phyloP scores from a whole-genome alignment of 2,113 vertebrate genomes.

The Girardinichthys multiradiatus region DNA sequence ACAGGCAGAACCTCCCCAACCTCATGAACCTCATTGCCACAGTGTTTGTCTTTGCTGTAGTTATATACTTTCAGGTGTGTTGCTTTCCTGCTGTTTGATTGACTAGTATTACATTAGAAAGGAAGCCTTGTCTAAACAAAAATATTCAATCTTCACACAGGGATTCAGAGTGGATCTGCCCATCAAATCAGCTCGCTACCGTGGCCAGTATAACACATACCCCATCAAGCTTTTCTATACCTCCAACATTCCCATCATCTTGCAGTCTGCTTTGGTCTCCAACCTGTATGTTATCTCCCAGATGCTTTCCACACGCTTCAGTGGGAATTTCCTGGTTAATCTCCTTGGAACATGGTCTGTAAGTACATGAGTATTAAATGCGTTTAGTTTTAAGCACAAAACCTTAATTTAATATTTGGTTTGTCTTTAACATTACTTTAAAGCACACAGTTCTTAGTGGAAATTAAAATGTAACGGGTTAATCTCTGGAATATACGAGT shows the following conservation, averaged over 20 bases:
- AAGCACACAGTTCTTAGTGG: background rate
- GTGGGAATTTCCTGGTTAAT: constrained; percentile 96
- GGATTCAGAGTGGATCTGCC: constrained; percentile 98
- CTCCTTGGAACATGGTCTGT: constrained; percentile 98
- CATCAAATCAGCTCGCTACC: constrained; percentile 97
- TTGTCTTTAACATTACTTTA: background rate
- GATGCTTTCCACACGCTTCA: constrained; percentile 98
- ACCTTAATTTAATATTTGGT: background rate
- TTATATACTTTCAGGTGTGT: constrained; percentile 98
- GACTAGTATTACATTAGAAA: background rate
- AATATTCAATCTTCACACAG: constrained; percentile 67
- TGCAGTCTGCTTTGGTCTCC: constrained; percentile 96
- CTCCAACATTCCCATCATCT: constrained; percentile 99
- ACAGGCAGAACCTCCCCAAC: constrained; percentile 98
- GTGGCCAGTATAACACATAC: constrained; percentile 99
- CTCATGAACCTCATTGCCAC: constrained; percentile 98
- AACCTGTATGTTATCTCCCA: constrained; percentile 98
- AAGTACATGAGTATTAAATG: constrained; percentile 75
- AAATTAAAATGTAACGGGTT: background rate
- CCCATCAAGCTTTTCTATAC: constrained; percentile 99
- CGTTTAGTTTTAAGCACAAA: background rate
- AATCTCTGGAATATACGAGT: no score
- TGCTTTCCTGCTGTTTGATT: background rate
- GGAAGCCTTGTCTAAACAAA: background rate
- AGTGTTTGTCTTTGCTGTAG: constrained; percentile 96